A percentile compares a stretch with the other conserved stretches of the same genome.
These are phyloP conservation scores for Panonychus citri DNA, from an alignment of 1,140 invertebrate genomes.

Conservation along the genomic window DNA sequence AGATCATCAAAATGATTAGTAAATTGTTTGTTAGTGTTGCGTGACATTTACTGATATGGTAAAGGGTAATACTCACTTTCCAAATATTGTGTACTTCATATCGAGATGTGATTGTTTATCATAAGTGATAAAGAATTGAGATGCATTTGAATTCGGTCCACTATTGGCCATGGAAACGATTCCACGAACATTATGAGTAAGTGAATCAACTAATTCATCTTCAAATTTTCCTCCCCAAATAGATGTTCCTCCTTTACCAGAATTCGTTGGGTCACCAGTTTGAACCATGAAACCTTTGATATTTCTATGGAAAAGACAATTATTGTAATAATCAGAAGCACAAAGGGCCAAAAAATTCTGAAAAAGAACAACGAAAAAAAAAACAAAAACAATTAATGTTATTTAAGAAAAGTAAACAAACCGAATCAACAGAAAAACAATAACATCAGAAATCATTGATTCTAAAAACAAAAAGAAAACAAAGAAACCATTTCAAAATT, in stretches of 20 bases:
- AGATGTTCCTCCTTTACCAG: conserved; percentile 74
- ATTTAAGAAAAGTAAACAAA: background rate
- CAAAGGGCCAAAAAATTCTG: conserved; percentile 92
- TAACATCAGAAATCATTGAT: too few relatives aligned
- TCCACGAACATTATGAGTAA: conserved; percentile 63
- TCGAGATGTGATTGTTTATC: conserved; percentile 81
- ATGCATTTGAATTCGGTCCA: conserved; percentile 93
- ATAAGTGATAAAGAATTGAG: conserved; percentile 93
- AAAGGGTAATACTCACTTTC: conserved; percentile 55
- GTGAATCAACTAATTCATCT: conserved; percentile 82
- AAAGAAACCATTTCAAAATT: too few relatives aligned
- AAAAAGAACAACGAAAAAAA: conserved; percentile 14
- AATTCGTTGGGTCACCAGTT: conserved; percentile 29
- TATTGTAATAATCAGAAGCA: conserved; percentile 85
- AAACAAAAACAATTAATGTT: too few relatives aligned
- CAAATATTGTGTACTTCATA: conserved; percentile 89
- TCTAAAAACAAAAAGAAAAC: too few relatives aligned
- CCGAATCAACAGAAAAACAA: background rate
- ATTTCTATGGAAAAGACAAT: conserved; percentile 78
- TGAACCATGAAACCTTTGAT: conserved; percentile 94
- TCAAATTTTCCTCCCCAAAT: conserved; percentile 82
- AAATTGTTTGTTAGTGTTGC: too few relatives aligned
- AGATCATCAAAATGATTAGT: conserved; percentile 12
- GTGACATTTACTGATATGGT: too few relatives aligned
- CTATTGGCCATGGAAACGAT: conserved; percentile 96